phyloP scores from a whole-genome alignment of 92 coral and sea anemone species.

The Epizoanthus illoricatus region DNA sequence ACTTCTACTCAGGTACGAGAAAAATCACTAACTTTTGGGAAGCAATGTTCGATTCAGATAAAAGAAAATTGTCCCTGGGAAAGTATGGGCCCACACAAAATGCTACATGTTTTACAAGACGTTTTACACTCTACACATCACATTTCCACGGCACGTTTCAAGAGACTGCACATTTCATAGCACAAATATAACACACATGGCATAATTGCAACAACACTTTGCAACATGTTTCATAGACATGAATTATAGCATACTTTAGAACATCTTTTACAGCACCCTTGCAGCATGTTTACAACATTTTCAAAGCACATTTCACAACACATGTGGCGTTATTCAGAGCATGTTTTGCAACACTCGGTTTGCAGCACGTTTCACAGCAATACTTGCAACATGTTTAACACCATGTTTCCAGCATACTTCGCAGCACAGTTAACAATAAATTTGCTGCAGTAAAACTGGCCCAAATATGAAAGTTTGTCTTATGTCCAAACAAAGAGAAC shows the following conservation, averaged over 20 bases:
- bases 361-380: neutral
- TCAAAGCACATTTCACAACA: too few species aligned
- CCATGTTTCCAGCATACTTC: neutral
- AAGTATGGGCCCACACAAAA: conserved; percentile 5
- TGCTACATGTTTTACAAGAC: neutral
- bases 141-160: too few species aligned
- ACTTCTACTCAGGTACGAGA: too few species aligned
- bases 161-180: neutral
- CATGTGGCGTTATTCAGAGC: neutral
- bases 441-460: conserved; percentile 42
- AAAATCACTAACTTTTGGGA: too few species aligned
- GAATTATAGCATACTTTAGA: neutral
- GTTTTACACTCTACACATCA: too few species aligned
- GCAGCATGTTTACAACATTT: too few species aligned
- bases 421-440: neutral
- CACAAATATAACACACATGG: neutral
- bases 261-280: neutral
- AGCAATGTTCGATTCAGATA: too few species aligned
- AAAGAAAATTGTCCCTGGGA: too few species aligned
- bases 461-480: conserved; percentile 32
- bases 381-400: neutral
- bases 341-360: neutral
- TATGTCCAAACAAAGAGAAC: neutral
- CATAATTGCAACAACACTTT: neutral
- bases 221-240: neutral